Conservation (phyloP, 2,888 invertebrate species). For the Barypeithes pellucidus region DNA sequence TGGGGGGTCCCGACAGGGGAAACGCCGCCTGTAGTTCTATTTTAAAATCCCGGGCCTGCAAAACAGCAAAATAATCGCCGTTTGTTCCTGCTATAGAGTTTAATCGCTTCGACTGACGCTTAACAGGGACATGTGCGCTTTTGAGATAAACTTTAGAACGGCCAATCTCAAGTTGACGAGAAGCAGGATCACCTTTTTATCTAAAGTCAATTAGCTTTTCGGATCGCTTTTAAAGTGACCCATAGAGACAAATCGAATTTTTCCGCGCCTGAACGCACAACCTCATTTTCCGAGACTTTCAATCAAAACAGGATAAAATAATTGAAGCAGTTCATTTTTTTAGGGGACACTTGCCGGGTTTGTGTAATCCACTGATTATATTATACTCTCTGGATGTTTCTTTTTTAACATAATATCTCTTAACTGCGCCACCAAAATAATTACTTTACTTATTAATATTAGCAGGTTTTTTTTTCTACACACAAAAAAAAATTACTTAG, state of each 20-base stretch:
- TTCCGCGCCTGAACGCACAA: conserved; percentile 38
- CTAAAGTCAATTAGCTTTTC: conserved; percentile 66
- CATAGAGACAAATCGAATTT: conserved; percentile 57
- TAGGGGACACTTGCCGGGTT: too few relatives aligned
- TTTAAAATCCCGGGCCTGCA: conserved; percentile 48
- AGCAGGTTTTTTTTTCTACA: too few relatives aligned
- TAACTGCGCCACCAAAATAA: too few relatives aligned
- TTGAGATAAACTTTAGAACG: conserved; percentile 64
- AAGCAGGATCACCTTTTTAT: conserved; percentile 68
- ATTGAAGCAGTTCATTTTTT: too few relatives aligned
- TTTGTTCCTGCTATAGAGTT: conserved; percentile 53
- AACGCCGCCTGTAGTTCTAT: conserved; percentile 46
- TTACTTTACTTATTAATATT: too few relatives aligned
- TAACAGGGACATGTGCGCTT: conserved; percentile 67
- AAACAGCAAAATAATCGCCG: conserved; percentile 51
- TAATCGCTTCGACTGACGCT: conserved; percentile 62
- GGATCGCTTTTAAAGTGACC: conserved; percentile 61
- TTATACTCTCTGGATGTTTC: too few relatives aligned
- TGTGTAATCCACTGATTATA: too few relatives aligned
- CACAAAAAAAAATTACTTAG: too few relatives aligned
- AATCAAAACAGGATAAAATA: conserved; percentile 8
- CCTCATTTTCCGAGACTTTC: conserved; percentile 19
- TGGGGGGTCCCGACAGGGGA: conserved; percentile 33
- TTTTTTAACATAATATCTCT: too few relatives aligned
- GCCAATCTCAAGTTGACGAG: conserved; percentile 69